Conservation (phyloP, 2,113 vertebrate species). For the Rafetus swinhoei region DNA sequence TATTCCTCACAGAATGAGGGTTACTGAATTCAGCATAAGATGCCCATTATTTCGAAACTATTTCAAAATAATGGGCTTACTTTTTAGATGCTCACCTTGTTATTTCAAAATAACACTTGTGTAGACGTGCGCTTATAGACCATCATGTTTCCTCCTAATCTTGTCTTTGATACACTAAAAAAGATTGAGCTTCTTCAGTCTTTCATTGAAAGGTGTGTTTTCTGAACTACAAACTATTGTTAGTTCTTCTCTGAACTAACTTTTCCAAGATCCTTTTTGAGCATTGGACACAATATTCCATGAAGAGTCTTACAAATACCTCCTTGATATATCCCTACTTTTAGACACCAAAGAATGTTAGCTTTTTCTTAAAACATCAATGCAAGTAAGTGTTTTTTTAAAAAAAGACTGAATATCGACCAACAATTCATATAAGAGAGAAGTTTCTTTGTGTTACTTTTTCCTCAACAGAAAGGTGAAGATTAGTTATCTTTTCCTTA, state of each 20-base stretch:
- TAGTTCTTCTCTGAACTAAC: neutral
- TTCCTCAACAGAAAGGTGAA: neutral
- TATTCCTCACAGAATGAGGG: too few relatives aligned
- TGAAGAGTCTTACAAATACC: neutral
- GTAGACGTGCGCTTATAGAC: too few relatives aligned
- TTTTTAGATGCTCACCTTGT: too few relatives aligned
- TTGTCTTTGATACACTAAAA: neutral
- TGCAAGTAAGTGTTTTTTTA: neutral
- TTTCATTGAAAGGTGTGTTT: neutral
- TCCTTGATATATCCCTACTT: neutral
- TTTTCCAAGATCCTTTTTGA: neutral
- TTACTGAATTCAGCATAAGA: too few relatives aligned
- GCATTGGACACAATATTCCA: neutral
- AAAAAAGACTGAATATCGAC: neutral
- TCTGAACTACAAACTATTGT: neutral
- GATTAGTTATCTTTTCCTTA: conserved; percentile 11
- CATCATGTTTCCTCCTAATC: neutral
- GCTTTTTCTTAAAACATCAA: neutral
- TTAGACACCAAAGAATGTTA: neutral
- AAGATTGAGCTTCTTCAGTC: neutral
- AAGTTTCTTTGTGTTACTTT: conserved; percentile 4
- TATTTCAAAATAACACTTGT: too few relatives aligned
- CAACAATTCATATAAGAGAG: neutral
- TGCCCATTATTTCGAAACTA: too few relatives aligned
- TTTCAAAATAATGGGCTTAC: too few relatives aligned